Base-by-base conservation (phyloP, 92 coral and sea anemone genomes). In the Galaxea fascicularis region DNA sequence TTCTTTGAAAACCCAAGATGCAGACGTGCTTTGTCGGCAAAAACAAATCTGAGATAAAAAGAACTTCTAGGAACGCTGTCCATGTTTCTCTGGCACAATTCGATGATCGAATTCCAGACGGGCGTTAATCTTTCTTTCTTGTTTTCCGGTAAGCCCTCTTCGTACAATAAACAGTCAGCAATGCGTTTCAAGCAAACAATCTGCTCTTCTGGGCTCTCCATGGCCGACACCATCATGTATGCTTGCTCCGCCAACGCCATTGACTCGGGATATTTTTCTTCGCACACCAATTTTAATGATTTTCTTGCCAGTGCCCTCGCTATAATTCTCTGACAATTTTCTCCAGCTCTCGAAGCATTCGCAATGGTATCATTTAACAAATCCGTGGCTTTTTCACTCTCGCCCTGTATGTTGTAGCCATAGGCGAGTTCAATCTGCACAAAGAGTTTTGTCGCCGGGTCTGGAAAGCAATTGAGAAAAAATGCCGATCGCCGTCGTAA, bases 21-120 rank as follows among this genome's bases (percentile, higher is more conserved):
- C 58, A 85, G 89, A 16, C 83, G 80, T 25, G 89, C 89, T 73
- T 76, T 85, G 62, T 85, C 84, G 22, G 74, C 83, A 54, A 65
- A 85, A 27, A 85, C 58, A 26, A 85, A 85, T n/a, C 83, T 56
- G 9, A 85, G 69, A 65, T 85, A 85, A 47, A 10, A 85, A 4
- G 56, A 20, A 77, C 84, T 46, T 26, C 89, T 81, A 8, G 89
- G 89, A 39, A 85, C 45, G 65, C 65, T 39, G 18, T 53, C 60
- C 54, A 31, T 30, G 64, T 85, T 47, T n/a, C 69, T 22, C 54
- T 63, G 71, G 74, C 84, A 77, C 79, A 85, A 27, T 30, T 85
- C 84, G 56, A 85, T 85, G 27, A 85, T 75, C 24, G 27, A 39
- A 10, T 53, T 52, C 67, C 81, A 85, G 12, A 77, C 16, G 13